These are phyloP conservation scores for Amphipyra berbera DNA, from an alignment of 2,888 invertebrate genomes.

Conservation along the genomic window DNA sequence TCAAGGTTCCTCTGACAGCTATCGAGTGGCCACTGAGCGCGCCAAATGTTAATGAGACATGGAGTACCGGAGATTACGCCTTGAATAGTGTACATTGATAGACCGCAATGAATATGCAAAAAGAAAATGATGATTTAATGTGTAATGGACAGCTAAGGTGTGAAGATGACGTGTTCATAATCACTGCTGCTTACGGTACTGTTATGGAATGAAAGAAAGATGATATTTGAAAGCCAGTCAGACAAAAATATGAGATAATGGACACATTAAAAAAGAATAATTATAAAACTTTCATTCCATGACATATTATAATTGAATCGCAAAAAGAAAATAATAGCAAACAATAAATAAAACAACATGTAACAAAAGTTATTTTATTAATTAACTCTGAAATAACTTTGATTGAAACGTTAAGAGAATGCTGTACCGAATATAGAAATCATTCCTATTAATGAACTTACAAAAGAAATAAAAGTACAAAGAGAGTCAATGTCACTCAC, in stretches of 20 bases:
- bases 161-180: slow-evolving; percentile 33
- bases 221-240: slow-evolving; percentile 5
- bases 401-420: slow-evolving; percentile 5
- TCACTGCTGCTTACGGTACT: slow-evolving; percentile 9
- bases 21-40: slow-evolving; percentile 72
- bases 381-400: neutral
- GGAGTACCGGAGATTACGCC: slow-evolving; percentile 51
- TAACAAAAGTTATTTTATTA: neutral
- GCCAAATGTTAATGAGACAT: slow-evolving; percentile 68
- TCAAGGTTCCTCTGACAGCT: slow-evolving; percentile 75
- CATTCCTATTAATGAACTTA: slow-evolving; percentile 14
- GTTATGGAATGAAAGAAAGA: slow-evolving; percentile 2
- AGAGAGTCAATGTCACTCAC: slow-evolving; percentile 38
- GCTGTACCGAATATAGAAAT: neutral
- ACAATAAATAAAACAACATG: neutral
- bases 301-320: no score
- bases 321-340: no score
- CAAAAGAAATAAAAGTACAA: slow-evolving; percentile 34
- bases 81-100: slow-evolving; percentile 58
- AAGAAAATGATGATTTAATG: slow-evolving; percentile 48
- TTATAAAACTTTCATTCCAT: no score
- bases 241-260: neutral
- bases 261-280: neutral
- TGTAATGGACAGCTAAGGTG: slow-evolving; percentile 49
- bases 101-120: slow-evolving; percentile 62